phyloP scores from a whole-genome alignment of 1,140 invertebrate species.

The Holcopasites calliopsidis region DNA sequence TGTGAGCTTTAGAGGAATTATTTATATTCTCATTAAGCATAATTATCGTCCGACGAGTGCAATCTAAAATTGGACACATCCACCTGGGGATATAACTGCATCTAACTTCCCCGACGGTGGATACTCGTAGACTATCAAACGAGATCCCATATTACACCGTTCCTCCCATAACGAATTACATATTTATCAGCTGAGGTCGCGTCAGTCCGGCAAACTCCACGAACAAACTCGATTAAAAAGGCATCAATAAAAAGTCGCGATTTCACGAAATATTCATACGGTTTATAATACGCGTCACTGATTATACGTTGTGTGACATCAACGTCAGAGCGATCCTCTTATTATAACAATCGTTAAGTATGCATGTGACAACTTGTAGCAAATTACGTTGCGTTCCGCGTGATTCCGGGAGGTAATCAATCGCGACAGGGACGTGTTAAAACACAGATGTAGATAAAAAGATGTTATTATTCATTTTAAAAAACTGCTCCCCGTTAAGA shows the following conservation, averaged over 20 bases:
- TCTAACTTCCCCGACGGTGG: conserved; percentile 50
- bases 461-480: too few species aligned
- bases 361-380: neutral
- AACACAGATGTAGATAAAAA: too few species aligned
- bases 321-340: neutral
- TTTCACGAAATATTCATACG: neutral
- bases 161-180: conserved; percentile 28
- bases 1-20: conserved; percentile 10
- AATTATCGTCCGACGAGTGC: conserved; percentile 43
- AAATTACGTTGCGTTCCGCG: neutral
- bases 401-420: neutral
- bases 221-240: conserved; percentile 10
- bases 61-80: conserved; percentile 43
- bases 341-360: neutral
- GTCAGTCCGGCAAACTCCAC: neutral
- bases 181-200: neutral
- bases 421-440: neutral
- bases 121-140: conserved; percentile 48
- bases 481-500: too few species aligned
- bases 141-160: conserved; percentile 32
- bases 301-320: neutral
- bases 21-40: conserved; percentile 52
- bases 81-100: conserved; percentile 51
- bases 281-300: too few species aligned
- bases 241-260: conserved; percentile 19